phyloP scores from a whole-genome alignment of 1,140 invertebrate genomes.

The Drosophila micromelanica region DNA sequence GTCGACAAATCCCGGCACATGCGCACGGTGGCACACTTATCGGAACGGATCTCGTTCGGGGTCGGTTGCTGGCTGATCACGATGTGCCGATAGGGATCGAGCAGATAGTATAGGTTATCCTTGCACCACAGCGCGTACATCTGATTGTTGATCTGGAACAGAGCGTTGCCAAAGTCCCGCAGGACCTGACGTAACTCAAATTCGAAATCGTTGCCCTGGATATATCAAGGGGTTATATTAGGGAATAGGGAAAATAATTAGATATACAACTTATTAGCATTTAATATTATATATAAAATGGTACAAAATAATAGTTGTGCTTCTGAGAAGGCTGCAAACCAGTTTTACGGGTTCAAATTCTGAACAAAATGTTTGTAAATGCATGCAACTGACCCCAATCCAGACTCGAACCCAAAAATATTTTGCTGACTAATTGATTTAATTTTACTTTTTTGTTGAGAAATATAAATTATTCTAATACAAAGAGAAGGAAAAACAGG shows the following conservation, averaged over 20 bases:
- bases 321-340: too few relatives aligned
- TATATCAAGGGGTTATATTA: background rate
- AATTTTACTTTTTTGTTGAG: too few relatives aligned
- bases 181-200: constrained; percentile 36
- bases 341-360: too few relatives aligned
- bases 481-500: too few relatives aligned
- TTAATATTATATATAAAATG: too few relatives aligned
- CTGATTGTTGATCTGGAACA: constrained; percentile 74
- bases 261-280: background rate
- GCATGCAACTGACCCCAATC: too few relatives aligned
- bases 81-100: constrained; percentile 76
- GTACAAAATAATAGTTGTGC: too few relatives aligned
- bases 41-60: constrained; percentile 7
- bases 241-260: background rate
- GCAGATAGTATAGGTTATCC: constrained; percentile 65
- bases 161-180: constrained; percentile 37
- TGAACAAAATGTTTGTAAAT: too few relatives aligned
- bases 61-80: constrained; percentile 33
- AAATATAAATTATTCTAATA: too few relatives aligned
- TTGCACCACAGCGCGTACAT: constrained; percentile 74
- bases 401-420: too few relatives aligned
- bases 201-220: constrained; percentile 49
- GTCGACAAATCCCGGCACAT: constrained; percentile 65
- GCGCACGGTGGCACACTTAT: constrained; percentile 66
- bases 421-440: too few relatives aligned